phyloP scores from a whole-genome alignment of 2,113 vertebrate species.

The Malurus melanocephalus region DNA sequence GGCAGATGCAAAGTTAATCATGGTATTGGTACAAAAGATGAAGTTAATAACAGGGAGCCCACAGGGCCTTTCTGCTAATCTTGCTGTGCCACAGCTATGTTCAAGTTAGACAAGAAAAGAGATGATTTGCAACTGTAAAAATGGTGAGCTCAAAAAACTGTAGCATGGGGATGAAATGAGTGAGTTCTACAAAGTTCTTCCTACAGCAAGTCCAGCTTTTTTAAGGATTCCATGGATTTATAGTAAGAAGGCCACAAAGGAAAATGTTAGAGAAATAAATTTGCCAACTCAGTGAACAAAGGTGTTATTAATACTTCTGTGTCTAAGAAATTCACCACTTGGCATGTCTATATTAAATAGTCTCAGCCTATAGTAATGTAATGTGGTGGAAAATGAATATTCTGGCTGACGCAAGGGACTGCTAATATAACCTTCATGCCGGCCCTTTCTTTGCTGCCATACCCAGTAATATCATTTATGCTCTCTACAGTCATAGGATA shows the following conservation, averaged over 20 bases:
- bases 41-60: constrained; percentile 6
- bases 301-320: neutral
- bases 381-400: neutral
- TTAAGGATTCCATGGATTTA: neutral
- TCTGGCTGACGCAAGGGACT: neutral
- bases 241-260: neutral
- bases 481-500: neutral
- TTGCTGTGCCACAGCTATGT: neutral
- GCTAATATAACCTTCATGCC: neutral
- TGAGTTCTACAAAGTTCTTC: neutral
- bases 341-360: neutral
- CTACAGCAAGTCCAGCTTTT: neutral
- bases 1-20: constrained; percentile 35
- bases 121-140: neutral
- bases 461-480: neutral
- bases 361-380: neutral
- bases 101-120: neutral
- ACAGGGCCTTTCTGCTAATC: neutral
- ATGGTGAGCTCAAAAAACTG: neutral
- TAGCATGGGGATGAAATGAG: neutral
- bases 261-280: neutral
- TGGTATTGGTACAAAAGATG: neutral
- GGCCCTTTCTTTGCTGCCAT: neutral
- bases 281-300: neutral
- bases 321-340: neutral